Evolutionary conservation across 2,888 invertebrate genomes (phyloP).

Genomic region (Harmothoe impar): DNA sequence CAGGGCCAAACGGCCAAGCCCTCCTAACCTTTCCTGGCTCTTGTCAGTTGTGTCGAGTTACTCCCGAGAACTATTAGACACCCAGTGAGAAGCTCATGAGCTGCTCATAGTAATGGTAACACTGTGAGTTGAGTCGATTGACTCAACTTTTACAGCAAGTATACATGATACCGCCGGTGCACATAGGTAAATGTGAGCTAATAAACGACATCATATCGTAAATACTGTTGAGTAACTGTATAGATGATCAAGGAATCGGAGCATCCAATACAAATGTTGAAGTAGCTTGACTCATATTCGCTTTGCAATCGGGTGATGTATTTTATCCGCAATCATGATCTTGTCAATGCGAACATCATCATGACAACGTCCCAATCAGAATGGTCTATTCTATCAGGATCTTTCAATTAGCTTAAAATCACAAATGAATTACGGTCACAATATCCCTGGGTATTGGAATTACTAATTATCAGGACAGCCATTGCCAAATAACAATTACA

Average conservation of each 20-base stretch:
- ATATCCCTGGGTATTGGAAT: neutral
- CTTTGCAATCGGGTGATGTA: neutral
- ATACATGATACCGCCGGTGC: too few relatives aligned
- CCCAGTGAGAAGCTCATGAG: neutral
- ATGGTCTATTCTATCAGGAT: neutral
- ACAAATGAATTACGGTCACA: neutral
- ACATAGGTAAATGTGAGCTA: too few relatives aligned
- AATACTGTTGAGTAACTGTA: too few relatives aligned
- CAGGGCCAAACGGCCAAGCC: neutral
- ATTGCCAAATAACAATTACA: neutral
- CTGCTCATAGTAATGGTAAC: neutral
- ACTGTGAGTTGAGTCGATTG: too few relatives aligned
- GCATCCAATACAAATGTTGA: neutral
- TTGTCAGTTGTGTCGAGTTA: neutral
- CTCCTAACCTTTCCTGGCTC: neutral
- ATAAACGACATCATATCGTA: too few relatives aligned
- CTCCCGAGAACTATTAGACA: neutral
- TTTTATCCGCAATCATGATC: too few relatives aligned
- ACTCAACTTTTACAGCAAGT: too few relatives aligned
- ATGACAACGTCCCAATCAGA: neutral
- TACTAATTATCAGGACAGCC: neutral
- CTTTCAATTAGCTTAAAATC: neutral
- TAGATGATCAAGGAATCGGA: neutral
- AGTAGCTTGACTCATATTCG: neutral
- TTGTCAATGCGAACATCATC: neutral